Conservation (phyloP, 2,797 vertebrate species). For the Spizella passerina region DNA sequence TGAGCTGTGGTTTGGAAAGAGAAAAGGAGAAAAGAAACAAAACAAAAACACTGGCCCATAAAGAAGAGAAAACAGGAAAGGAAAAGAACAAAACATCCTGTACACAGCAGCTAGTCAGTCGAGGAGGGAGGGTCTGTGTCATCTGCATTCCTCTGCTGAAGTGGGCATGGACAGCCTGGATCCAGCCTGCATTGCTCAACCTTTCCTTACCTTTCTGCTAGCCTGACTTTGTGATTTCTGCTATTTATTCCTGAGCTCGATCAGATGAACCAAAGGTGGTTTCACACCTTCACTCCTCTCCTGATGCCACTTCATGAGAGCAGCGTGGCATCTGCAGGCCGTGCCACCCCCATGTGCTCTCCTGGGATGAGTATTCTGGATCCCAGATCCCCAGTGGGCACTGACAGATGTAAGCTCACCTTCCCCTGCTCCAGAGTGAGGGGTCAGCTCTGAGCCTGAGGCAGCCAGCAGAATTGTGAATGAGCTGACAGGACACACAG, state of each 20-base stretch:
- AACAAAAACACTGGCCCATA: constrained; percentile 52
- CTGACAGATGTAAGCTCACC: neutral
- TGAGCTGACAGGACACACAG: neutral
- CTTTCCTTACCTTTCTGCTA: neutral
- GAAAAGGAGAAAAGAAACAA: constrained; percentile 60
- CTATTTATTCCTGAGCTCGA: neutral
- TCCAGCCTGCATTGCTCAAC: neutral
- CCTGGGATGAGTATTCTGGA: neutral
- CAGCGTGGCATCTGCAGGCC: neutral
- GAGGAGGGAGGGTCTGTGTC: constrained; percentile 13
- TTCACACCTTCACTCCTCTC: neutral
- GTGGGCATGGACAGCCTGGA: neutral
- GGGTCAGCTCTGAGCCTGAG: neutral
- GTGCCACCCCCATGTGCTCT: fast-evolving
- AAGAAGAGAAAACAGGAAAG: constrained; percentile 69
- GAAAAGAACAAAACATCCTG: constrained; percentile 71
- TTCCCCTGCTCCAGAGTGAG: neutral
- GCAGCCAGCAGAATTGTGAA: neutral
- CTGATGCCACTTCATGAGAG: fast-evolving
- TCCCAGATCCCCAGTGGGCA: neutral
- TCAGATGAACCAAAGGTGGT: neutral
- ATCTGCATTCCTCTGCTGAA: constrained; percentile 17
- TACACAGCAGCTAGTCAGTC: constrained; percentile 38
- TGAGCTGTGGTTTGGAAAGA: constrained; percentile 32
- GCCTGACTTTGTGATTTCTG: fast-evolving